Evolutionary conservation across 2,797 vertebrate genomes (phyloP).

Genomic region (Gallinago solitaria): DNA sequence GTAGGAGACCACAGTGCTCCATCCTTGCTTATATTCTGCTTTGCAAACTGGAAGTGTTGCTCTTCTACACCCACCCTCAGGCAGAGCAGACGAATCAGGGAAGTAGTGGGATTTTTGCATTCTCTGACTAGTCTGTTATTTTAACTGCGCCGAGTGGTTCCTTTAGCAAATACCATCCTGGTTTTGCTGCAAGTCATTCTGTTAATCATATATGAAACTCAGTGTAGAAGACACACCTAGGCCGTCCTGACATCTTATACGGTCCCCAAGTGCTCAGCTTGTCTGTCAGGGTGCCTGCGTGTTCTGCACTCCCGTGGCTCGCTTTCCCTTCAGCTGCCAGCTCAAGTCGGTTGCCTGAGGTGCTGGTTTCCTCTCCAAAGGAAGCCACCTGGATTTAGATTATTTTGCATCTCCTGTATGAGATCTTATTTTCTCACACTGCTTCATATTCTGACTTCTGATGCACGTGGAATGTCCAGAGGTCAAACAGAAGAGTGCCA

Average conservation of each 20-base stretch:
- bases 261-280: neutral
- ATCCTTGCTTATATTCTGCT: neutral
- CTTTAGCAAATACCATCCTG: neutral
- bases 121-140: neutral
- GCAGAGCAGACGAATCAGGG: neutral
- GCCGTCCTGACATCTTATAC: neutral
- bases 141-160: neutral
- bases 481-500: neutral
- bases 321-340: fast-evolving
- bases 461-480: neutral
- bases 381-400: neutral
- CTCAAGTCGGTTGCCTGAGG: neutral
- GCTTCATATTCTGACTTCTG: neutral
- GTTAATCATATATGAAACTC: neutral
- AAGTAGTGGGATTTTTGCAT: neutral
- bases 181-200: neutral
- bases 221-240: neutral
- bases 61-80: neutral
- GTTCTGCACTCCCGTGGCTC: neutral
- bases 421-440: neutral
- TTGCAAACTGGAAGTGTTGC: neutral
- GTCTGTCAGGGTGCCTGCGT: neutral
- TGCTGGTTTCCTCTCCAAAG: neutral
- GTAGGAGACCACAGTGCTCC: neutral
- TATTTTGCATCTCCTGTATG: neutral